These are phyloP conservation scores for Hypena proboscidalis DNA, from an alignment of 2,888 invertebrate species.

Conservation along the genomic window DNA sequence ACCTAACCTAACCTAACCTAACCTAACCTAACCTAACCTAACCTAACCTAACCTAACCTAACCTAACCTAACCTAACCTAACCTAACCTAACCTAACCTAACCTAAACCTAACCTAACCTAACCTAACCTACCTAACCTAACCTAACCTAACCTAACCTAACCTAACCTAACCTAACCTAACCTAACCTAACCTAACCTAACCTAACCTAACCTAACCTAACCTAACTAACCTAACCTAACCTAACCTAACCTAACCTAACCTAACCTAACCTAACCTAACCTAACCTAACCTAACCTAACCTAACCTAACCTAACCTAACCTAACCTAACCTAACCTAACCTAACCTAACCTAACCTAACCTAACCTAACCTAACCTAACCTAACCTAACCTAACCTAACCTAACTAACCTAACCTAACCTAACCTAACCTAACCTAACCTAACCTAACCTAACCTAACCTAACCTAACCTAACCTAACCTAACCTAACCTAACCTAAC, in stretches of 20 bases:
- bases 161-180: constrained; percentile 26
- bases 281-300: constrained; percentile 1
- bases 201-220: constrained; percentile 29
- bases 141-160: constrained; percentile 18
- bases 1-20: constrained; percentile 34
- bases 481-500: constrained; percentile 15
- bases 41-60: constrained; percentile 41
- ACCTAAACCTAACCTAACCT: constrained; percentile 13
- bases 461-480: constrained; percentile 12
- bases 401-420: constrained; percentile 16
- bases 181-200: constrained; percentile 31
- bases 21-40: constrained; percentile 33
- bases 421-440: constrained; percentile 11
- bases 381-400: constrained; percentile 4
- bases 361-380: constrained; percentile 2
- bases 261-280: constrained; percentile 3
- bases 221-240: constrained; percentile 19
- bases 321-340: constrained; percentile 2
- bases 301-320: constrained; percentile 1
- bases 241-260: constrained; percentile 2
- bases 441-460: constrained; percentile 11
- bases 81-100: constrained; percentile 38
- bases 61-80: constrained; percentile 38
- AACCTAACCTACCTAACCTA: constrained; percentile 16
- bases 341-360: constrained; percentile 1